Base-by-base conservation (phyloP, 2,888 invertebrate species). In the Hemicrepidius hirtus region DNA sequence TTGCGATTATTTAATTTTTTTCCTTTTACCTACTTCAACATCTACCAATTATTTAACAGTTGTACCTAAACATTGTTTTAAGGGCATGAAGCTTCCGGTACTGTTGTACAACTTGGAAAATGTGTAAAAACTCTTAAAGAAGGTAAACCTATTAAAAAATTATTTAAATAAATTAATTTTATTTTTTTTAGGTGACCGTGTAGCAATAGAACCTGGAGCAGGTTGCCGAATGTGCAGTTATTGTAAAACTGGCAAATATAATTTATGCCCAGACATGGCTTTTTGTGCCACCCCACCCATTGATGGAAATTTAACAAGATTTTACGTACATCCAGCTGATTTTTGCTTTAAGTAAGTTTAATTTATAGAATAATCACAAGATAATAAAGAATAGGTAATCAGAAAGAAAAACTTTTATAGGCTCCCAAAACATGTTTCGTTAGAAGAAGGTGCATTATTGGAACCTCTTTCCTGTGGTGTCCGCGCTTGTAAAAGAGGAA, bases 201-300 rank as follows among this genome's bases (percentile, higher is more conserved):
- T 98, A 3, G 97, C 97, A 0, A 93, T 98, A 77, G 98, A 98
- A 87, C 98, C 98, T 0, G 98, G 97, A 7, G 93, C 96, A 70
- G 92, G 95, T 1, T 99, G 98, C 83, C 90, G 96, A 66, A 86
- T 87, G 64, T 99, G 98, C 85, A 88, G 90, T 49, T 93, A 91
- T 84, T 99, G 98, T 88, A 97, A 96, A 87, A 88, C 87, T 70
- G 98, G 98, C 44, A 89, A 91, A 71, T 99, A 99, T 87, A 97
- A 99, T 87, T 89, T 98, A 49, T 99, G 99, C 79, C 89, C 91
- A 0, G 94, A 95, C 66, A 93, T 98, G 86, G 83, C 88, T 66
- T 98, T 98, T 88, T 96, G 96, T 86, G 98, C 98, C n/a, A 98
- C 98, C 0, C 98, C 98, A 0, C 98, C 98, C 0, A 87, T 91